phyloP scores from a whole-genome alignment of 2,797 vertebrate species.

The Cynopterus sphinx region DNA sequence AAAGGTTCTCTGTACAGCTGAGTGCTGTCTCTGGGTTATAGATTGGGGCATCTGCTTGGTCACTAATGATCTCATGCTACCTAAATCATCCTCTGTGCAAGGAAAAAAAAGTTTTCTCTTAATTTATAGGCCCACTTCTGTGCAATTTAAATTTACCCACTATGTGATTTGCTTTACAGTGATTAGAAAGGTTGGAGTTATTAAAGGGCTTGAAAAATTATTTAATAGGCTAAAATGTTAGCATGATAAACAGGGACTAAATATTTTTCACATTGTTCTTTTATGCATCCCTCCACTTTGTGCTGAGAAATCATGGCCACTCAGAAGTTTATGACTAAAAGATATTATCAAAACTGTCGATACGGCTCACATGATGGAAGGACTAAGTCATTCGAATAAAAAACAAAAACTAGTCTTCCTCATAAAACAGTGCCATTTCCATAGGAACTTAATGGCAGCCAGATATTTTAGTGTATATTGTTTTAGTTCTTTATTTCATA shows the following conservation, averaged over 20 bases:
- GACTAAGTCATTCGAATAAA: background rate
- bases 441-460: background rate
- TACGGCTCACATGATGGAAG: background rate
- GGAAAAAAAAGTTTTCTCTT: constrained; percentile 48
- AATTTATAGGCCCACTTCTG: background rate
- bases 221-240: constrained; percentile 3
- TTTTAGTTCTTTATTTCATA: background rate
- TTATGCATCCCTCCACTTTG: background rate
- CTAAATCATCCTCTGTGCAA: background rate
- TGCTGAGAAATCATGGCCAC: background rate
- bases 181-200: background rate
- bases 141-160: background rate
- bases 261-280: background rate
- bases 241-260: background rate
- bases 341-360: background rate
- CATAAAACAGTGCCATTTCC: background rate
- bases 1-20: constrained; percentile 71
- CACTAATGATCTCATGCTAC: constrained; percentile 62
- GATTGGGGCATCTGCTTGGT: constrained; percentile 60
- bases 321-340: background rate
- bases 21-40: constrained; percentile 73
- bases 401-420: background rate
- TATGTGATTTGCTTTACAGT: background rate
- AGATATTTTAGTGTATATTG: background rate
- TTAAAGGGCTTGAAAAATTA: constrained; percentile 27